Base-by-base conservation (phyloP, 37 sponge, comb jelly and placozoan genomes). In the Oopsacas minuta region DNA sequence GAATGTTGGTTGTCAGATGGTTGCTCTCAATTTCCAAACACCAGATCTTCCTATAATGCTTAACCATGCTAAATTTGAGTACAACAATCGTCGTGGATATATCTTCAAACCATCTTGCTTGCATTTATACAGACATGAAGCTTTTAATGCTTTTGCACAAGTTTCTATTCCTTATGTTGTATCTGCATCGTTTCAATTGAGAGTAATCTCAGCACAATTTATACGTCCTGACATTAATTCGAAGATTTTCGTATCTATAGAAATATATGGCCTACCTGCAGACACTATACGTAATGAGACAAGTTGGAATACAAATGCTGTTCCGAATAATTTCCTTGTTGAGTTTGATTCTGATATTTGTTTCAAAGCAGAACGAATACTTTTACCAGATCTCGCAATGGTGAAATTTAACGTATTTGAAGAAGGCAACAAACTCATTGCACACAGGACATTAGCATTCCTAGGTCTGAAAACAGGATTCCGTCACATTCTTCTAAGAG, bases 1-100 rank as follows among this genome's bases (percentile, higher is more conserved):
- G 96, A 91, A 91, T 87, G 91, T 87, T 36, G 96, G 96, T 35
- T 91, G 91, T 81, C 96, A 95, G 39, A 86, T 95, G 90, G 96
- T 95, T 32, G 93, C 96, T 46, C 89, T 95, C 23, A 95, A 95
- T 88, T 95, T 82, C 83, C 96, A 95, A 52, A 91, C 92, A 36
- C 82, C 91, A 81, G 96, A 93, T 81, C 25, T 86, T 0, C 83
- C 91, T 37, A 83, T 95, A 86, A 94, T 93, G 83, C 49, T 93
- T 17, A 95, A 95, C 82, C 52, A 83, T 51, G 93, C 91, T 22
- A 93, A 91, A 81, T 95, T 91, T 90, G 92, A 91, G 82, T 84
- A 86, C 82, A 95, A 95, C 22, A 10, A 61, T 34, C 75, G 75
- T n/a, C 53, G 52, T 23, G 87, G 90, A 32, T 91, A 87, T 82